These are phyloP conservation scores for Rostratula benghalensis DNA, from an alignment of 2,113 vertebrate species.

Conservation along the genomic window DNA sequence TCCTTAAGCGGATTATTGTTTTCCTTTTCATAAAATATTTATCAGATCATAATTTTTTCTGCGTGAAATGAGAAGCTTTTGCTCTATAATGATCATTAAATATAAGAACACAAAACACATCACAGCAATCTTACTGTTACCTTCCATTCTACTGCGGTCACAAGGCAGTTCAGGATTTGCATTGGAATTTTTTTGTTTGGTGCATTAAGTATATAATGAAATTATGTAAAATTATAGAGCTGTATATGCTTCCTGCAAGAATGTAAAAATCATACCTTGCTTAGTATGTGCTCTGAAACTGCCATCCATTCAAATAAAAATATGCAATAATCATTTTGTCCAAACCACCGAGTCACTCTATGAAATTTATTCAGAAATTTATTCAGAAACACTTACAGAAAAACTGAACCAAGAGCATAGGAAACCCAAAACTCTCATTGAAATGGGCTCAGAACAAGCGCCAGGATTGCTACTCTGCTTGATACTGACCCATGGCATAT, in stretches of 20 bases:
- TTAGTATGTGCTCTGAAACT: conserved; percentile 22
- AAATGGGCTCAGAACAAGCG: not conserved
- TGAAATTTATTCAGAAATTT: not conserved
- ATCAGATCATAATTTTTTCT: conserved; percentile 4
- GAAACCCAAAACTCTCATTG: not conserved
- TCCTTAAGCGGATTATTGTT: conserved; percentile 23
- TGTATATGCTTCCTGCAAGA: not conserved
- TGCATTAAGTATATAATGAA: not conserved
- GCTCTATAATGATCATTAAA: not conserved
- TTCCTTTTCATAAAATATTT: conserved; percentile 36
- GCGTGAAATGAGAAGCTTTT: not conserved
- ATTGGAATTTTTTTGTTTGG: not conserved
- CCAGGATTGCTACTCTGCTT: not conserved
- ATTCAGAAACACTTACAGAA: not conserved
- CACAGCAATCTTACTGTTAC: not conserved
- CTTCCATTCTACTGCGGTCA: not conserved
- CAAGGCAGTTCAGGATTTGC: not conserved
- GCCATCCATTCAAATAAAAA: not conserved
- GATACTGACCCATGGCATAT: not conserved
- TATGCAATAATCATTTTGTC: not conserved
- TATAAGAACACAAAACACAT: not conserved
- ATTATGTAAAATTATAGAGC: not conserved
- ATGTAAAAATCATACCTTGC: not conserved
- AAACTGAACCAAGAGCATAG: not conserved
- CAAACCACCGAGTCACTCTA: not conserved